Evolutionary conservation across 1,140 invertebrate species (phyloP).

Genomic region (Drosophila athabasca): DNA sequence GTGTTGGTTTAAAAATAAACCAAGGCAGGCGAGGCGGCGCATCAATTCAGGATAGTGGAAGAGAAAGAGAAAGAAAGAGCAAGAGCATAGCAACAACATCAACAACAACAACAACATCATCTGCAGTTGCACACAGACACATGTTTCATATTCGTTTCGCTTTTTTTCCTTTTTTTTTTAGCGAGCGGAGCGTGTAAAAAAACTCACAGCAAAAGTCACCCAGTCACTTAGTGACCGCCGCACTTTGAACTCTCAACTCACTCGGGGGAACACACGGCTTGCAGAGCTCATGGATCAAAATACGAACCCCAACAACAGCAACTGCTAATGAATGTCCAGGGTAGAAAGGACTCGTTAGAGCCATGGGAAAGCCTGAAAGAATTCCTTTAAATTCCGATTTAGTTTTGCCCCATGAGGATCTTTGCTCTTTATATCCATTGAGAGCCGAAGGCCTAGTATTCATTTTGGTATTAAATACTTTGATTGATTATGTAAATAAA

Average conservation of each 20-base stretch:
- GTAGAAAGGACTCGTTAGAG: too few relatives aligned
- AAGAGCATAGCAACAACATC: slow-evolving; percentile 5
- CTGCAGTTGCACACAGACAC: slow-evolving; percentile 44
- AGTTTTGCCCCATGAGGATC: too few relatives aligned
- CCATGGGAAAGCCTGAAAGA: too few relatives aligned
- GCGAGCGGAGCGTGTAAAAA: not conserved
- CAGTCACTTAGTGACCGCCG: slow-evolving; percentile 71
- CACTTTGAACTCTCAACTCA: slow-evolving; percentile 56
- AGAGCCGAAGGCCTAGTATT: too few relatives aligned
- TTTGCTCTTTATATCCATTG: too few relatives aligned
- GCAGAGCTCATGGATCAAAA: slow-evolving; percentile 6
- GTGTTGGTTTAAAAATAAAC: slow-evolving; percentile 53
- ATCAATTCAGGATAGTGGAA: too few relatives aligned
- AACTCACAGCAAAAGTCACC: slow-evolving; percentile 46
- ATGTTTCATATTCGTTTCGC: slow-evolving; percentile 44
- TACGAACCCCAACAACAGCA: too few relatives aligned
- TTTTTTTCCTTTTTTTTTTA: slow-evolving; percentile 6
- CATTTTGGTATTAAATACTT: too few relatives aligned
- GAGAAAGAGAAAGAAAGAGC: not conserved
- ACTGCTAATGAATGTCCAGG: too few relatives aligned
- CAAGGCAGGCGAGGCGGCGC: slow-evolving; percentile 27
- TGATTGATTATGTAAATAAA: too few relatives aligned
- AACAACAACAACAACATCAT: slow-evolving; percentile 46
- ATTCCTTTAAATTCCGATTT: too few relatives aligned
- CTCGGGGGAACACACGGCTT: too few relatives aligned